Evolutionary conservation across 2,113 vertebrate species (phyloP), one percentile per base, ranked within the genome.

Genomic region (Zapus hudsonius): DNA sequence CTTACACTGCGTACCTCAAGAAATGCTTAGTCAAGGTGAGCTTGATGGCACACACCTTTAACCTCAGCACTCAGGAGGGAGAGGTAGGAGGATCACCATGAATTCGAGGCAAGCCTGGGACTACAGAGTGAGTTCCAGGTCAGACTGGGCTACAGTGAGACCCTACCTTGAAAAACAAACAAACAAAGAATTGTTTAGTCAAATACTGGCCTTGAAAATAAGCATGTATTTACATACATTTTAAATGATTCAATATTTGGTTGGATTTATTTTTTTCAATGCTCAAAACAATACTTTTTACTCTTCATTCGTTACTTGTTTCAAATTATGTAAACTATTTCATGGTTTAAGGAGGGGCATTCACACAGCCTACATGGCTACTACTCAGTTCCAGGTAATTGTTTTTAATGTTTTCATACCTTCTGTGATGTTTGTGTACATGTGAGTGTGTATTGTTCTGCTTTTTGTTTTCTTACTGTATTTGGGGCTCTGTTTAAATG

Each of bases 141-240:
- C n/a, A n/a, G n/a, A n/a, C n/a, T n/a, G n/a, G n/a, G n/a, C n/a
- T n/a, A n/a, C n/a, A n/a, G n/a, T n/a, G n/a, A n/a, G n/a, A n/a
- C n/a, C n/a, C n/a, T n/a, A n/a, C n/a, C n/a, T n/a, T n/a, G n/a
- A n/a, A n/a, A n/a, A n/a, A n/a, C n/a, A n/a, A n/a, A n/a, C n/a
- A n/a, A n/a, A n/a, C n/a, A n/a, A 69, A 44, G 80, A 76, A 36
- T 61, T 15, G 20, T 27, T 55, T 31, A 47, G 61, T 66, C 40
- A 79, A 78, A 78, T 85, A 69, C 36, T 80, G 7, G 7, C 75
- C 90, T 87, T 82, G 33, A 82, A 96, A 87, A 63, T 67, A 80
- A 72, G 63, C 57, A 42, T 23, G 16, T 52, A n/a, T 86, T 75
- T 66, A 47, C 61, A 25, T 57, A 16, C 3, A 89, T 91, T 67